phyloP scores from a whole-genome alignment of 2,113 vertebrate genomes.

The Hemibagrus wyckioides region DNA sequence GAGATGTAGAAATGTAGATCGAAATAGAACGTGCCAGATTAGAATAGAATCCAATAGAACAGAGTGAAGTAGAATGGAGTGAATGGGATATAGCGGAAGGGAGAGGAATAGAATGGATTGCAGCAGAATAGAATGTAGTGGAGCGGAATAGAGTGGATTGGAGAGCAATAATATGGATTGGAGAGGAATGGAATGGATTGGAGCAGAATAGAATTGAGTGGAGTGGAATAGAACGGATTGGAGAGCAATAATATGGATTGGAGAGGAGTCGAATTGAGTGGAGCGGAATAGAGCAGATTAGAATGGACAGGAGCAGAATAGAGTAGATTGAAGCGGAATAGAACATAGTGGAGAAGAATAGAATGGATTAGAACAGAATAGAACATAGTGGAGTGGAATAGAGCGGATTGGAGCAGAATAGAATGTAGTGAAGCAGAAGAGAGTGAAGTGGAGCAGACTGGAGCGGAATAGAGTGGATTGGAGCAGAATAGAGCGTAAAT shows the following conservation, averaged over 20 bases:
- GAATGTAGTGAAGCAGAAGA: background rate
- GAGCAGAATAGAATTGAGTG: too few relatives aligned
- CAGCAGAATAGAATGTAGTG: background rate
- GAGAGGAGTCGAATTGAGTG: too few relatives aligned
- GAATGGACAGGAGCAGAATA: background rate
- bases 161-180: background rate
- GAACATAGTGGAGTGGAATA: background rate
- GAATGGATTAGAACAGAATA: background rate
- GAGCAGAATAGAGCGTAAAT: too few relatives aligned
- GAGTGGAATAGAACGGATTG: too few relatives aligned
- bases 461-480: background rate
- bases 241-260: too few relatives aligned
- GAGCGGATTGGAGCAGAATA: background rate
- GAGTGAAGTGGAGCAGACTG: too few relatives aligned
- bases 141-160: background rate
- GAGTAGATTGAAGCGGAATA: background rate
- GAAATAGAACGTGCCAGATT: background rate
- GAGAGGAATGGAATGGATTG: background rate
- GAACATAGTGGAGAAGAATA: background rate
- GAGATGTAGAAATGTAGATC: too few relatives aligned
- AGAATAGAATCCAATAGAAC: too few relatives aligned
- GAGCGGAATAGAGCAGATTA: background rate
- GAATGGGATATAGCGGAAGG: too few relatives aligned
- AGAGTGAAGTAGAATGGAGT: too few relatives aligned
- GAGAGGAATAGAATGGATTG: too few relatives aligned